Evolutionary conservation across 35 echinoderm and acorn worm species (phyloP), one percentile per base, ranked within the genome.

Genomic region (Strongylocentrotus purpuratus): DNA sequence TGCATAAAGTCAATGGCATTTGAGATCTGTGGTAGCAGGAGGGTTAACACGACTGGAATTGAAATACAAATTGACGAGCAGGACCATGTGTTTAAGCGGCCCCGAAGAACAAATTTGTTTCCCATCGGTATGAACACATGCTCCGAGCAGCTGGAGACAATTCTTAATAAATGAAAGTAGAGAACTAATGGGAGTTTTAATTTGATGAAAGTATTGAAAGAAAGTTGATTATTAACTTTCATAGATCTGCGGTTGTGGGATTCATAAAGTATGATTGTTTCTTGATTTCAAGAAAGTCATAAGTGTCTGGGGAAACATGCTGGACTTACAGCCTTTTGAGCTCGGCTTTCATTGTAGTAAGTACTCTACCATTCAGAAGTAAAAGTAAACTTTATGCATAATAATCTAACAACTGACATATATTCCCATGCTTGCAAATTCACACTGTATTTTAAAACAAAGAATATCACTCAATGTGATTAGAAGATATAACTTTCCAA

Each of bases 141-240:
- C 5, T 28, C 22, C 7, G 2, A 78, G 25, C 65, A 78, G 65
- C 65, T 78, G 65, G 20, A n/a, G 20, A 2, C 20, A 18, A n/a
- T 28, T 78, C n/a, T 78, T 5, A 78, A 78, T n/a, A 78, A 78
- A n/a, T n/a, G 65, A 78, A 78, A 78, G 65, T 78, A n/a, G 0
- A 78, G 18, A 28, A 28, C 65, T 78, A 78, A 78, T 78, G 65
- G n/a, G 20, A n/a, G 65, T 28, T 55, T 78, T 78, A 78, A 78
- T 78, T 78, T n/a, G 28, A 78, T 78, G 22, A 78, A 78, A 7
- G 65, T 15, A 78, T 78, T n/a, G 22, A n/a, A 28, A 78, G 65
- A 78, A 78, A 78, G 65, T 78, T 78, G 65, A 78, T 78, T 70
- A 70, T 70, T 78, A 78, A 78, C 65, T 78, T 78, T 78, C 65